Percentiles rank a stretch among this genome's conserved stretches.
These are phyloP conservation scores for Coelopa frigida DNA, from an alignment of 1,140 invertebrate genomes.

Conservation along the genomic window DNA sequence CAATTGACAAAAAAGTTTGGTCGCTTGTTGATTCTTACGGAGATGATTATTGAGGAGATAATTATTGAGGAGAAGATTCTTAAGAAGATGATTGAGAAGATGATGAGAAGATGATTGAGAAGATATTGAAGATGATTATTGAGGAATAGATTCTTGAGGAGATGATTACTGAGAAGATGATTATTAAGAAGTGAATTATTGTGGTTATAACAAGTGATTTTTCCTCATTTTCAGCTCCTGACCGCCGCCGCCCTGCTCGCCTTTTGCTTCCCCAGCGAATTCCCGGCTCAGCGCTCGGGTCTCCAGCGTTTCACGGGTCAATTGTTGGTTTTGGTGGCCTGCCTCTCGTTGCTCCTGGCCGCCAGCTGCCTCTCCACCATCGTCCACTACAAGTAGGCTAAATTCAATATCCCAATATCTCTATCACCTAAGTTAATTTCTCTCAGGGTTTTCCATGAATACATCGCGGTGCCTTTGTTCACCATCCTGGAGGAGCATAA, in stretches of 20 bases:
- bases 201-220: not conserved
- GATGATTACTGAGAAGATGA: no score
- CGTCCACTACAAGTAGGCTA: constrained; percentile 32
- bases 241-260: constrained; percentile 26
- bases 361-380: constrained; percentile 35
- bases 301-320: constrained; percentile 21
- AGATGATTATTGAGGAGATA: no score
- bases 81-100: no score
- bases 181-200: no score
- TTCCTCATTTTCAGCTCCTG: constrained; percentile 20
- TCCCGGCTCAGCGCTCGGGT: constrained; percentile 25
- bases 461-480: constrained; percentile 54
- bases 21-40: no score
- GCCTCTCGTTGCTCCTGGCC: constrained; percentile 27
- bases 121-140: no score
- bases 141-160: no score
- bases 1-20: no score
- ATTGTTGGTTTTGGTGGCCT: constrained; percentile 22
- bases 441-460: constrained; percentile 25
- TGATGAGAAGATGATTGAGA: no score
- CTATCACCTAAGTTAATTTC: not conserved
- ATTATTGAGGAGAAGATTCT: no score
- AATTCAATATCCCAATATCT: not conserved
- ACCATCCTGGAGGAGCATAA: constrained; percentile 54
- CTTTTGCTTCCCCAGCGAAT: constrained; percentile 33